Conservation (phyloP, 2,113 vertebrate genomes). For the Crotophaga sulcirostris region DNA sequence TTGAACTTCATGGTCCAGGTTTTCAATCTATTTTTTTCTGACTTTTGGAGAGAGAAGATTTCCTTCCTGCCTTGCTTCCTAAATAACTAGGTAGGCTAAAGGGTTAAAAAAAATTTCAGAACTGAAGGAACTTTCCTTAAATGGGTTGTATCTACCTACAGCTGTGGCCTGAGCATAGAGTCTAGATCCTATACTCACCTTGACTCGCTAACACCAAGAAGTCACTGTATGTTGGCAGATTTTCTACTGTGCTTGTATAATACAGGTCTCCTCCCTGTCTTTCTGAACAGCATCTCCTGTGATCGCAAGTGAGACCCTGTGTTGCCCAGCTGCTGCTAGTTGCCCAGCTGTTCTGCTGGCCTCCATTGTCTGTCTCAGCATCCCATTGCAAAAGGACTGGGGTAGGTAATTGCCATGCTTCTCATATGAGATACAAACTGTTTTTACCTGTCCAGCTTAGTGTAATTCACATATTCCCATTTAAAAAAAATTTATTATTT, state of each 20-base stretch:
- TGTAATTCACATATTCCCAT: not conserved
- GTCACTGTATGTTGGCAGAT: not conserved
- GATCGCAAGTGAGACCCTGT: fast-evolving
- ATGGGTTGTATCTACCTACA: not conserved
- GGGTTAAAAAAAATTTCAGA: not conserved
- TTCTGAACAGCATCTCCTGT: not conserved
- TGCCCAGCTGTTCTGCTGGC: not conserved
- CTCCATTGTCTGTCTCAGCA: fast-evolving
- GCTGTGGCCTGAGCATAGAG: not conserved
- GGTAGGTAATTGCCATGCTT: not conserved
- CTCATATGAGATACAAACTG: fast-evolving
- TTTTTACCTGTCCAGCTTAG: not conserved
- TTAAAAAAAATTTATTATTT: not conserved
- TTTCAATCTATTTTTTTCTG: not conserved
- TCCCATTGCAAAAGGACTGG: not conserved
- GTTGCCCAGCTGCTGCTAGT: not conserved
- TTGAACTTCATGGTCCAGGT: not conserved
- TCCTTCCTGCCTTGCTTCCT: not conserved
- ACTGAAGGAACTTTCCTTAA: not conserved
- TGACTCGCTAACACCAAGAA: not conserved
- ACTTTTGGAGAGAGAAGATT: not conserved
- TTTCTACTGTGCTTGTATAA: not conserved
- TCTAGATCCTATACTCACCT: not conserved
- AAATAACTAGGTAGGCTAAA: not conserved
- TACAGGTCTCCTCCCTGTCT: not conserved